Percentiles rank a stretch among this genome's conserved stretches.
phyloP scores from a whole-genome alignment of 1,140 invertebrate genomes.

The Anastatus disparis region DNA sequence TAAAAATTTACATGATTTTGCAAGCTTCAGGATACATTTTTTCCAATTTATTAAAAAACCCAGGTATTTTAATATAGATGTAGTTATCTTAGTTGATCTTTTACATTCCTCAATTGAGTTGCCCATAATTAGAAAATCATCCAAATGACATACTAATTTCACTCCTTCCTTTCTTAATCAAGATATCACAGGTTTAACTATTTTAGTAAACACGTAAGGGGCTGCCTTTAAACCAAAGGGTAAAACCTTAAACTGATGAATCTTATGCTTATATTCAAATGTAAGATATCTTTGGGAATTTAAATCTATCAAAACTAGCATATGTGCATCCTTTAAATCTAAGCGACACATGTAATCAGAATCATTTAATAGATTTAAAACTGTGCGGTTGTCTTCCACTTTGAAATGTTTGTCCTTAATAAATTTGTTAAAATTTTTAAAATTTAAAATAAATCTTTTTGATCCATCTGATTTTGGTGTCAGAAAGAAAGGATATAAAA shows the following conservation, averaged over 20 bases:
- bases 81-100: not conserved
- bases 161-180: slow-evolving; percentile 5
- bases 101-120: not conserved
- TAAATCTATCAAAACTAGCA: slow-evolving; percentile 11
- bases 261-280: slow-evolving; percentile 11
- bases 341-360: not conserved
- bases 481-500: too few species aligned
- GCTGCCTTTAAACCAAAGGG: slow-evolving; percentile 31
- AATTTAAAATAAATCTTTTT: too few species aligned
- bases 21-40: slow-evolving; percentile 11
- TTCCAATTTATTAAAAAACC: slow-evolving; percentile 30
- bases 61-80: not conserved
- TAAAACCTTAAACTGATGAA: slow-evolving; percentile 27
- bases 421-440: too few species aligned
- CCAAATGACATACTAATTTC: slow-evolving; percentile 22
- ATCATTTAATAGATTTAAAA: too few species aligned
- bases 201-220: slow-evolving; percentile 37
- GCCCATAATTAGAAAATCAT: slow-evolving; percentile 25
- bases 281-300: slow-evolving; percentile 19
- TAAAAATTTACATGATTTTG: slow-evolving; percentile 5
- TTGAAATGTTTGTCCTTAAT: too few species aligned
- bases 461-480: too few species aligned
- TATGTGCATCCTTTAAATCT: slow-evolving; percentile 35
- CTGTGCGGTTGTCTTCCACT: too few species aligned
- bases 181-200: slow-evolving; percentile 18